Evolutionary conservation across 2,888 invertebrate species (phyloP).

Genomic region (Scaeva pyrastri): DNA sequence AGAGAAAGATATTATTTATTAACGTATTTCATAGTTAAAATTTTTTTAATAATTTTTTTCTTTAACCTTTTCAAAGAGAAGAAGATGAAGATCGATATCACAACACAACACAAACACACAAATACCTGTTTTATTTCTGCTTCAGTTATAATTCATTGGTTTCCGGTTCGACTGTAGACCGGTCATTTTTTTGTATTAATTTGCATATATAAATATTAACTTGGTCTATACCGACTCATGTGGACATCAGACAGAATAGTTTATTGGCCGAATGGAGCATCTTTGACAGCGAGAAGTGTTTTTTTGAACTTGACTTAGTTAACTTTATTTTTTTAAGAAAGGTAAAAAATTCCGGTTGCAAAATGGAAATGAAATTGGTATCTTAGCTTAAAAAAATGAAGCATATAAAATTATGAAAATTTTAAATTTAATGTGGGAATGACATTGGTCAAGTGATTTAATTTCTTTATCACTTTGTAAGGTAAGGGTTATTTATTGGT

Average conservation of each 20-base stretch:
- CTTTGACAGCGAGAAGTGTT: not conserved
- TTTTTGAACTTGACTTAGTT: constrained; percentile 33
- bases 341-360: constrained; percentile 17
- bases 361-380: not conserved
- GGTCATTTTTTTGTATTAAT: not conserved
- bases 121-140: too few relatives aligned
- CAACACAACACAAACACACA: too few relatives aligned
- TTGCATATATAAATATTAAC: not conserved
- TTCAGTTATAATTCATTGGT: not conserved
- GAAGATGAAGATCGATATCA: too few relatives aligned
- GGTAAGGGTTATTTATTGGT: not conserved
- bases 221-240: too few relatives aligned
- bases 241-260: not conserved
- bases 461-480: not conserved
- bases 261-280: constrained; percentile 14
- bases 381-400: not conserved
- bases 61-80: too few relatives aligned
- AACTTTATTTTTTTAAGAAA: not conserved
- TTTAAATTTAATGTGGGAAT: constrained; percentile 12
- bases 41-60: too few relatives aligned
- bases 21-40: too few relatives aligned
- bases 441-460: not conserved
- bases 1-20: not conserved
- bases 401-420: constrained; percentile 14
- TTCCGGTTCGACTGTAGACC: constrained; percentile 17